These are phyloP conservation scores for Pterostichus madidus DNA, from an alignment of 2,888 invertebrate genomes.

Conservation along the genomic window DNA sequence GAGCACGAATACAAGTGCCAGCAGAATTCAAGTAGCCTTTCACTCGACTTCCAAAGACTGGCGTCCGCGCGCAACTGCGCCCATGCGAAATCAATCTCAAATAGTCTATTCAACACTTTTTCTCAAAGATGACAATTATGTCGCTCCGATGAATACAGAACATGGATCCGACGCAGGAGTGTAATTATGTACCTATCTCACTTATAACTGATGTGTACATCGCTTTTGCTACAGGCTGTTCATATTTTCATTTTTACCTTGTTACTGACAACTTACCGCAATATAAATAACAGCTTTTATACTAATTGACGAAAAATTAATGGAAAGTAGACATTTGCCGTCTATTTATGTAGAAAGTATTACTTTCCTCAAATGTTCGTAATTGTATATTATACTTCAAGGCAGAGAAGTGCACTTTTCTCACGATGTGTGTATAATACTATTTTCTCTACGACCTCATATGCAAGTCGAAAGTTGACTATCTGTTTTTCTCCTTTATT, in stretches of 20 bases:
- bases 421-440: too few species aligned
- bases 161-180: constrained; percentile 3
- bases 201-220: background rate
- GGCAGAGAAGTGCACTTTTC: too few species aligned
- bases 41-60: constrained; percentile 58
- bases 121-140: constrained; percentile 66
- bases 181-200: constrained; percentile 44
- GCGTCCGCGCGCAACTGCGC: constrained; percentile 47
- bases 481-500: too few species aligned
- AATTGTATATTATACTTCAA: too few species aligned
- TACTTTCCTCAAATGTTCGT: too few species aligned
- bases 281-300: too few species aligned
- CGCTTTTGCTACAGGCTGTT: background rate
- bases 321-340: too few species aligned
- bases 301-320: too few species aligned
- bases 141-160: constrained; percentile 54
- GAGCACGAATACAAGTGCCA: constrained; percentile 75
- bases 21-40: constrained; percentile 73
- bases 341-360: too few species aligned
- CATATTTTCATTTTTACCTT: too few species aligned
- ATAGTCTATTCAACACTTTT: constrained; percentile 66
- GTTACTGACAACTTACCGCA: background rate
- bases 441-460: too few species aligned
- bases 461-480: too few species aligned
- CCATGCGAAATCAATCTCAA: constrained; percentile 66